Evolutionary conservation across 2,113 vertebrate genomes (phyloP), one percentile per base, ranked within the genome.

Genomic region (Desmodus rotundus): DNA sequence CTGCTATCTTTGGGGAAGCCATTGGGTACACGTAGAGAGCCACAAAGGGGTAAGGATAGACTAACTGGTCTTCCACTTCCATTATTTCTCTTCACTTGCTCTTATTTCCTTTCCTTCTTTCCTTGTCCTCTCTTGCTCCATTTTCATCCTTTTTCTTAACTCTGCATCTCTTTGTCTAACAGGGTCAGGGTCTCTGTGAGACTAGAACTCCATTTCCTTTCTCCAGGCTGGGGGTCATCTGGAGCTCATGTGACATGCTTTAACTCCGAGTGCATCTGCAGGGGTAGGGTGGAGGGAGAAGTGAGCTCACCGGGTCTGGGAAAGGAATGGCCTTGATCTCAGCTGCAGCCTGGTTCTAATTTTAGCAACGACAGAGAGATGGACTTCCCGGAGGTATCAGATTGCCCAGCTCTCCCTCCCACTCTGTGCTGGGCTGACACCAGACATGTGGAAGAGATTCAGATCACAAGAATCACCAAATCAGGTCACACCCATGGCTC

Each of bases 401-500:
- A 89, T 95, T 93, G 89, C 96, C 92, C 16, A 28, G 85, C 95
- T 91, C 54, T 33, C 68, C 73, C 83, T 63, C 80, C 72, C 19
- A 33, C 85, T n/a, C 50, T 63, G 95, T 22, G 3, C 38, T 4
- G 11, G 82, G 87, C 65, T 92, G 92, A 97, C 97, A 97, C 91
- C 96, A 97, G 96, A 96, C 98, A 98, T 98, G 86, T 97, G 98
- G 98, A 98, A 98, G 95, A 98, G 96, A 98, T 98, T 98, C 98
- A 38, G 45, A 89, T 95, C 92, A 70, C 31, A 95, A 36, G 96
- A 78, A 83, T 54, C 38, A 19, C 92, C 56, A 84, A 89, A n/a
- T 38, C 74, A 38, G 93, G 84, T 72, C 91, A 87, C 63, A 50
- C 95, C 97, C 89, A 33, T 24, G 41, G 89, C 45, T 87, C 87